phyloP scores from a whole-genome alignment of 2,888 invertebrate species.

The Ischnus inquisitorius region DNA sequence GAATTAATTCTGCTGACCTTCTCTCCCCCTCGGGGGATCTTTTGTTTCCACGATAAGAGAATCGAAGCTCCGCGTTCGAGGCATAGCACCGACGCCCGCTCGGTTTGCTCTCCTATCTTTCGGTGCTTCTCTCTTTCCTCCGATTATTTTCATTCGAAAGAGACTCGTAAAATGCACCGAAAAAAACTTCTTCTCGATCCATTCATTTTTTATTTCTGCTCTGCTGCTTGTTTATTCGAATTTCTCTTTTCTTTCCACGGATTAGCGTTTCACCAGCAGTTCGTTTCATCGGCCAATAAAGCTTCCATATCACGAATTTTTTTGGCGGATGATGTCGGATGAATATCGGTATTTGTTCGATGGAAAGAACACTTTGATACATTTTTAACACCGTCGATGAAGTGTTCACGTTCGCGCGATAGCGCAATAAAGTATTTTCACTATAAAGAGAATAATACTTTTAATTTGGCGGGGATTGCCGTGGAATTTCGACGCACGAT shows the following conservation, averaged over 20 bases:
- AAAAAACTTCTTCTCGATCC: not conserved
- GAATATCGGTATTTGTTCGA: not conserved
- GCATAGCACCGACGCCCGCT: constrained; percentile 8
- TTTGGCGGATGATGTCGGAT: not conserved
- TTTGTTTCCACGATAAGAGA: constrained; percentile 39
- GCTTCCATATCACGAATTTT: not conserved
- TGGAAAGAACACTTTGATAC: not conserved
- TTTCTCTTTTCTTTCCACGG: not conserved
- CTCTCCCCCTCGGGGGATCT: constrained; percentile 3
- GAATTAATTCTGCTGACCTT: constrained; percentile 41
- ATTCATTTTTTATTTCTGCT: constrained; percentile 2
- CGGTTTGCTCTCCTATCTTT: constrained; percentile 14
- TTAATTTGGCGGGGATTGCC: not conserved
- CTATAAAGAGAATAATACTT: not conserved
- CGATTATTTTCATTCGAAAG: constrained; percentile 10
- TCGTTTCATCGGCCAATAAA: constrained; percentile 10
- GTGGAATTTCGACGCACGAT: not conserved
- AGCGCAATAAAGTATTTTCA: not conserved
- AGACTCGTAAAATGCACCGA: not conserved
- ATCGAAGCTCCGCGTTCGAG: constrained; percentile 35
- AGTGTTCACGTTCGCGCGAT: not conserved
- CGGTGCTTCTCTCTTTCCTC: not conserved
- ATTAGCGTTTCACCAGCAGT: not conserved
- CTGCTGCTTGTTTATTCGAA: not conserved
- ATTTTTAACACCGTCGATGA: not conserved